These are phyloP conservation scores for Rhagoletis pomonella DNA, from an alignment of 1,140 invertebrate genomes.

Conservation along the genomic window DNA sequence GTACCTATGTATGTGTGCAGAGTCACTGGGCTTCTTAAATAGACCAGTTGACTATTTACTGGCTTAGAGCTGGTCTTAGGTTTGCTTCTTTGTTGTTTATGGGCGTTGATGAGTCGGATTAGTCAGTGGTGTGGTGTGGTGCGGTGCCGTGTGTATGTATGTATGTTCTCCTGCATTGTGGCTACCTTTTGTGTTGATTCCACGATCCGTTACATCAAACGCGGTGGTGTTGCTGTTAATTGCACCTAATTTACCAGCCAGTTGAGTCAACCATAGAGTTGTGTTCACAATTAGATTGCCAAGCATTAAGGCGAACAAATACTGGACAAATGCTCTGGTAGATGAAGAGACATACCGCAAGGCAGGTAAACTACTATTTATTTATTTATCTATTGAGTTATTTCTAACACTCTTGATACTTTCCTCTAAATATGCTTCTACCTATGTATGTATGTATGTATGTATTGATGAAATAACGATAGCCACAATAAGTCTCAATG, in stretches of 20 bases:
- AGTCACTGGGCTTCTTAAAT: not conserved
- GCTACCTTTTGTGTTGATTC: not conserved
- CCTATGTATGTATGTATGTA: not conserved
- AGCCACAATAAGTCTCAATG: not conserved
- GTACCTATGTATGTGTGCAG: not conserved
- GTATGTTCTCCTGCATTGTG: not conserved
- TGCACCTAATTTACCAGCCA: slow-evolving; percentile 24
- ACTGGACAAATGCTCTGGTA: not conserved
- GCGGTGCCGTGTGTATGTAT: not conserved
- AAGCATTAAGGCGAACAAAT: not conserved
- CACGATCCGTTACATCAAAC: slow-evolving; percentile 8
- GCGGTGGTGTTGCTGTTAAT: slow-evolving; percentile 33
- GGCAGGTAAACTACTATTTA: not conserved
- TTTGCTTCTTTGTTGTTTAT: not conserved
- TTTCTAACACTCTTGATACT: not conserved
- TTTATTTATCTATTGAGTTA: not conserved
- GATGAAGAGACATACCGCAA: not conserved
- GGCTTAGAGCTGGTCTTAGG: not conserved
- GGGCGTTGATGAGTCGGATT: slow-evolving; percentile 27
- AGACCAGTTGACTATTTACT: not conserved
- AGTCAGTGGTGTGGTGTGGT: not conserved
- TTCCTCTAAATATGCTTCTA: no score
- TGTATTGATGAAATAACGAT: not conserved
- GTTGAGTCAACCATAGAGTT: slow-evolving; percentile 20
- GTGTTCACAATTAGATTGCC: slow-evolving; percentile 32